Evolutionary conservation across 2,113 vertebrate genomes (phyloP).

Genomic region (Brachirus orientalis): DNA sequence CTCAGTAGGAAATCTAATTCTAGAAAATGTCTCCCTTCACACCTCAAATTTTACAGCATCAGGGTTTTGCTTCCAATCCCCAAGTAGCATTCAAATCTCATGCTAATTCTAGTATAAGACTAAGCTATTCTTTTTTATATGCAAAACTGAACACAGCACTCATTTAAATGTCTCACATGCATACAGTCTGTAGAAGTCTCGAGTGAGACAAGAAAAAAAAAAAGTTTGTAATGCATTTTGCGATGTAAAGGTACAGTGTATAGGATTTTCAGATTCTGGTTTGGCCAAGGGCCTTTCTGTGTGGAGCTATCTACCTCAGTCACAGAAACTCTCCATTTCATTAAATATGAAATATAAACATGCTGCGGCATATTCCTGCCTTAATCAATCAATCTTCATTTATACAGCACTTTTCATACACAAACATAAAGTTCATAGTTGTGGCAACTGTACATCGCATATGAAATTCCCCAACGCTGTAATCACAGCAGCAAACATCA

Average conservation of each 20-base stretch:
- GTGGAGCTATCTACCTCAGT: too few species aligned
- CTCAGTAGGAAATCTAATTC: slow-evolving; percentile 51
- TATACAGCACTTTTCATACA: too few species aligned
- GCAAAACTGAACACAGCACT: slow-evolving; percentile 29
- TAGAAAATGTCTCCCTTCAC: slow-evolving; percentile 24
- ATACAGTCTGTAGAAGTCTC: slow-evolving; percentile 5
- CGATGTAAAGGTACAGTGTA: not conserved
- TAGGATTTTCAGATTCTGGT: too few species aligned
- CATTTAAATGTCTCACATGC: slow-evolving; percentile 20
- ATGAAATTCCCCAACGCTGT: too few species aligned
- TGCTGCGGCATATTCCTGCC: too few species aligned
- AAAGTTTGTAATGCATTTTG: slow-evolving; percentile 2
- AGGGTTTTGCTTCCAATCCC: slow-evolving; percentile 22
- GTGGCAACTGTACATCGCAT: too few species aligned
- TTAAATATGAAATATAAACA: too few species aligned
- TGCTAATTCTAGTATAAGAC: slow-evolving; percentile 27
- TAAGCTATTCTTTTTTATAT: slow-evolving; percentile 36
- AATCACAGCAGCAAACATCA: too few species aligned
- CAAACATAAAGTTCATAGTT: too few species aligned
- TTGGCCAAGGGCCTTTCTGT: too few species aligned
- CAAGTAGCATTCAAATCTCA: slow-evolving; percentile 23
- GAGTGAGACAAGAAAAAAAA: not conserved
- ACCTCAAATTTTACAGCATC: slow-evolving; percentile 25
- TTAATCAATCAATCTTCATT: too few species aligned
- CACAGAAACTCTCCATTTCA: too few species aligned